These are phyloP conservation scores for Drosophila birchii DNA, from an alignment of 2,888 invertebrate genomes.

Conservation along the genomic window DNA sequence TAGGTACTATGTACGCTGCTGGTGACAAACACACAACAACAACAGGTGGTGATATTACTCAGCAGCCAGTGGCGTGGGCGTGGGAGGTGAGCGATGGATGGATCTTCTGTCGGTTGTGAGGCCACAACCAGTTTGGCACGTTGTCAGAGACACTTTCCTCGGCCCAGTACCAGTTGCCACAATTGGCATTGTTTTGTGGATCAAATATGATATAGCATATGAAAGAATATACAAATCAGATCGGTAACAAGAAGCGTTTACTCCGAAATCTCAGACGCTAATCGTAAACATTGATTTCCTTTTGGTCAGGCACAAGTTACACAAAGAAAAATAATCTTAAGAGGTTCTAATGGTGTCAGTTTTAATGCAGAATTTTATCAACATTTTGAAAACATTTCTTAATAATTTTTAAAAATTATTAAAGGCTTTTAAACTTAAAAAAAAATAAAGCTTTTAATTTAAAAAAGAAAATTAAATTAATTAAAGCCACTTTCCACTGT, in stretches of 20 bases:
- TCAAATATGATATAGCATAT: background rate
- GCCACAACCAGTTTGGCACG: constrained; percentile 37
- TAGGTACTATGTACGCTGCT: constrained; percentile 18
- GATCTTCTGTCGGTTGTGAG: background rate
- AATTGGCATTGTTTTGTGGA: background rate
- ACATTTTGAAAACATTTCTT: background rate
- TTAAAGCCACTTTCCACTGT: constrained; percentile 4
- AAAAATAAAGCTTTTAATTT: background rate
- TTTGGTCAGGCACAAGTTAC: background rate
- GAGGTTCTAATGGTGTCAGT: background rate
- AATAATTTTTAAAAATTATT: background rate
- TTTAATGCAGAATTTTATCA: background rate
- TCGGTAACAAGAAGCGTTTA: constrained; percentile 8
- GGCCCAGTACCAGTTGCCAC: constrained; percentile 10
- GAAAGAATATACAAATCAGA: background rate
- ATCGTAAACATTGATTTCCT: background rate
- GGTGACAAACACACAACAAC: constrained; percentile 17
- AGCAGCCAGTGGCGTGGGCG: constrained; percentile 32
- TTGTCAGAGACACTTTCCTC: constrained; percentile 35
- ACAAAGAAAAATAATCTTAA: background rate
- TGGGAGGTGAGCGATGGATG: constrained; percentile 45
- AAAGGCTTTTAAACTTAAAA: background rate
- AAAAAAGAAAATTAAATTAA: background rate
- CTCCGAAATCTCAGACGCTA: background rate
- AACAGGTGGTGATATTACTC: constrained; percentile 73